phyloP scores from a whole-genome alignment of 2,797 vertebrate genomes.

The Emydoidea blandingii region DNA sequence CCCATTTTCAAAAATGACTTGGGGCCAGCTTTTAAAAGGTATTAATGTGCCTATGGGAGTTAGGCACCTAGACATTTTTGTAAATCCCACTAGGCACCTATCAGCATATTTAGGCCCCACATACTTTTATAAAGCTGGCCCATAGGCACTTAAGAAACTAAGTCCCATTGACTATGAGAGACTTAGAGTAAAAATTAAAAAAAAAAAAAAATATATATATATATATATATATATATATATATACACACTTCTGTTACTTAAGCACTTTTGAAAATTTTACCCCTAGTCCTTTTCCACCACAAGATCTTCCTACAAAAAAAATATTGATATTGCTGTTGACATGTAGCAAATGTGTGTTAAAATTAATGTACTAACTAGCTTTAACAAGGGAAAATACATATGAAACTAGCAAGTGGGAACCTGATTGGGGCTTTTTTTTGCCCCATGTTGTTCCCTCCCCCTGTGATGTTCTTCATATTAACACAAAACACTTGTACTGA shows the following conservation, averaged over 20 bases:
- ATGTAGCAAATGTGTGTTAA: neutral
- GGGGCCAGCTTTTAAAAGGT: neutral
- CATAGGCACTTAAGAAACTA: neutral
- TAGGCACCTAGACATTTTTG: neutral
- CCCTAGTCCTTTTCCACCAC: neutral
- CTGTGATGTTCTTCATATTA: neutral
- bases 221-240: too few relatives aligned
- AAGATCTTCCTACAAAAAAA: slow-evolving; percentile 19
- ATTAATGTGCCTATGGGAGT: neutral
- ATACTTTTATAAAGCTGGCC: neutral
- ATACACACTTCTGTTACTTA: neutral
- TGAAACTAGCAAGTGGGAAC: neutral
- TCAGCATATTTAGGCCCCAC: neutral
- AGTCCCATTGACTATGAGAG: neutral
- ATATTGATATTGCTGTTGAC: slow-evolving; percentile 45
- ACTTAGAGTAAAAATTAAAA: neutral
- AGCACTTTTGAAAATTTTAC: neutral
- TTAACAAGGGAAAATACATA: neutral
- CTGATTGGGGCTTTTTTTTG: neutral
- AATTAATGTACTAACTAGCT: neutral
- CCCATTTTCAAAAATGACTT: neutral
- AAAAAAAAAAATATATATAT: too few relatives aligned
- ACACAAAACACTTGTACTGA: neutral
- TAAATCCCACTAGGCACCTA: neutral
- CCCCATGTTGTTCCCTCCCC: neutral